Percentiles rank a stretch among this genome's conserved stretches.
Conservation (phyloP, 2,888 invertebrate genomes). For the Amphipoea lucens region DNA sequence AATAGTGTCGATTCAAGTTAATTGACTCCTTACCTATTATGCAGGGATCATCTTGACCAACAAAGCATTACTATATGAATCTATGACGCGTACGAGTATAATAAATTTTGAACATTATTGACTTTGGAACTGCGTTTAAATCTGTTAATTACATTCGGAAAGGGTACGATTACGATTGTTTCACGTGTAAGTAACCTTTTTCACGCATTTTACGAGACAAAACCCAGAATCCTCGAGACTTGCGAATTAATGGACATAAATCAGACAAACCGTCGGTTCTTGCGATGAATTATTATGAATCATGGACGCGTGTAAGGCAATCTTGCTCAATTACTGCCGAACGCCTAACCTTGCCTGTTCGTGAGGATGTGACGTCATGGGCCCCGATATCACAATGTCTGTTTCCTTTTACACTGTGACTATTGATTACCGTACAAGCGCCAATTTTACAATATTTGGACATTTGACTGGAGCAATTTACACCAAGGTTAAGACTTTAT, state of each 20-base stretch:
- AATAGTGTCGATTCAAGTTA: constrained; percentile 19
- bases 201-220: constrained; percentile 48
- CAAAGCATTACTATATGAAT: constrained; percentile 30
- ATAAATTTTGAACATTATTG: constrained; percentile 28
- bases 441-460: constrained; percentile 41
- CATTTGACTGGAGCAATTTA: constrained; percentile 26
- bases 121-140: constrained; percentile 1
- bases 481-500: constrained; percentile 32
- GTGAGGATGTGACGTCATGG: constrained; percentile 77
- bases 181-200: constrained; percentile 24
- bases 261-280: constrained; percentile 70
- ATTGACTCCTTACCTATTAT: constrained; percentile 23
- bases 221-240: constrained; percentile 59
- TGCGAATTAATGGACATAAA: constrained; percentile 75
- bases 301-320: constrained; percentile 79
- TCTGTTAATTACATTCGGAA: constrained; percentile 17
- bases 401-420: constrained; percentile 68
- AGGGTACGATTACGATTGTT: constrained; percentile 35
- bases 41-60: constrained; percentile 28
- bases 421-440: constrained; percentile 52
- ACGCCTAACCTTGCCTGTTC: constrained; percentile 77
- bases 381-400: constrained; percentile 66
- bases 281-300: constrained; percentile 78
- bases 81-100: background rate
- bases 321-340: constrained; percentile 82